These are phyloP conservation scores for Urocolius indicus DNA, from an alignment of 2,113 vertebrate genomes.

Conservation along the genomic window DNA sequence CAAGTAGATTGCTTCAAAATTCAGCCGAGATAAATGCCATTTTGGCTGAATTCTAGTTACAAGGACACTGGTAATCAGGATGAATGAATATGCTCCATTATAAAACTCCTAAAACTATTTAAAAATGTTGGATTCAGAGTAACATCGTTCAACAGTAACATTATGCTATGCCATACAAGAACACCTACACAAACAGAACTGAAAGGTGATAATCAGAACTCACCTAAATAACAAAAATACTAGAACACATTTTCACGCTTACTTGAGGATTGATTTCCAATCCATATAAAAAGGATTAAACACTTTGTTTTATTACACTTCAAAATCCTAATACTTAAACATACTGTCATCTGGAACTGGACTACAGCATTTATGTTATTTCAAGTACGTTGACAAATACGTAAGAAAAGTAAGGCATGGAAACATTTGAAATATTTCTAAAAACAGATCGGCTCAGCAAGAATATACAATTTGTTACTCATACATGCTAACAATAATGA, in stretches of 20 bases:
- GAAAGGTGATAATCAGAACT: not conserved
- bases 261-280: constrained; percentile 1
- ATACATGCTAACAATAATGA: not conserved
- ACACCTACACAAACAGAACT: not conserved
- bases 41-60: not conserved
- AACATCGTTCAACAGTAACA: not conserved
- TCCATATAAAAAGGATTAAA: not conserved
- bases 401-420: not conserved
- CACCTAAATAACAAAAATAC: not conserved
- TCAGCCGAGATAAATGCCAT: not conserved
- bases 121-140: not conserved
- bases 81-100: not conserved
- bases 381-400: not conserved
- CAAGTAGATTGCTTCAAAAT: not conserved
- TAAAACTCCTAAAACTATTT: not conserved
- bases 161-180: not conserved
- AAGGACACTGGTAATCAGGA: not conserved
- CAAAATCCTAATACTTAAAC: not conserved
- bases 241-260: not conserved
- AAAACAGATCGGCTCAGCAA: not conserved
- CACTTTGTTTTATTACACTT: not conserved
- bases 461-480: not conserved
- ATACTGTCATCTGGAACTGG: not conserved
- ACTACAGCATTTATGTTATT: not conserved
- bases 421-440: not conserved